These are phyloP conservation scores for Philopedon plagiatum DNA, from an alignment of 2,888 invertebrate genomes.

Conservation along the genomic window DNA sequence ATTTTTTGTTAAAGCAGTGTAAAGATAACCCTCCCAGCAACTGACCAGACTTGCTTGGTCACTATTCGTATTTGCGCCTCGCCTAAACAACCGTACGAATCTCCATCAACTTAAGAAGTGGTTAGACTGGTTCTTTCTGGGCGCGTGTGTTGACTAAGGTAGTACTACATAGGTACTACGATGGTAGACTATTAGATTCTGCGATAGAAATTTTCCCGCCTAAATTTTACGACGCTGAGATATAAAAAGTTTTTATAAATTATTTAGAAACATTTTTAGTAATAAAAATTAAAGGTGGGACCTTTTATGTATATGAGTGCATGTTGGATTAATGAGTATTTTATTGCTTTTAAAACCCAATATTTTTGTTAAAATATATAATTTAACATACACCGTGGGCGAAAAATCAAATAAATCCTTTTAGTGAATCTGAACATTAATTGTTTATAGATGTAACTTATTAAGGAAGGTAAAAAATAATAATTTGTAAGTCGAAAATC, in stretches of 20 bases:
- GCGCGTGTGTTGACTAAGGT: slow-evolving; percentile 31
- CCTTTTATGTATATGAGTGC: too few species aligned
- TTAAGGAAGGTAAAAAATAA: too few species aligned
- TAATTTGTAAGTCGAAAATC: too few species aligned
- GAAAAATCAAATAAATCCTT: too few species aligned
- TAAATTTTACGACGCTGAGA: not conserved
- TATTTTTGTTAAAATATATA: too few species aligned
- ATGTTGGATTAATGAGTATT: too few species aligned
- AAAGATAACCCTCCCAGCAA: not conserved
- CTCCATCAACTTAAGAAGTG: slow-evolving; percentile 16
- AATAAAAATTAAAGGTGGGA: not conserved
- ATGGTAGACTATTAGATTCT: not conserved
- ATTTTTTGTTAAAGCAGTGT: not conserved
- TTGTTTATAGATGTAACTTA: too few species aligned
- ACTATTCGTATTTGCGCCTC: slow-evolving; percentile 10
- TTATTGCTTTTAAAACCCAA: too few species aligned
- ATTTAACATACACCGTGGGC: too few species aligned
- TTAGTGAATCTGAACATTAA: too few species aligned
- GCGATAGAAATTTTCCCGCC: not conserved
- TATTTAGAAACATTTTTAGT: not conserved
- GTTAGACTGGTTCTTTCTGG: slow-evolving; percentile 39
- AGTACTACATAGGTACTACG: too few species aligned
- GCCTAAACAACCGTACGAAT: slow-evolving; percentile 15
- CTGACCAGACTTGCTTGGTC: slow-evolving; percentile 18
- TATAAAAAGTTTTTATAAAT: not conserved